phyloP scores from a whole-genome alignment of 2,113 vertebrate genomes.

The Pimephales promelas region DNA sequence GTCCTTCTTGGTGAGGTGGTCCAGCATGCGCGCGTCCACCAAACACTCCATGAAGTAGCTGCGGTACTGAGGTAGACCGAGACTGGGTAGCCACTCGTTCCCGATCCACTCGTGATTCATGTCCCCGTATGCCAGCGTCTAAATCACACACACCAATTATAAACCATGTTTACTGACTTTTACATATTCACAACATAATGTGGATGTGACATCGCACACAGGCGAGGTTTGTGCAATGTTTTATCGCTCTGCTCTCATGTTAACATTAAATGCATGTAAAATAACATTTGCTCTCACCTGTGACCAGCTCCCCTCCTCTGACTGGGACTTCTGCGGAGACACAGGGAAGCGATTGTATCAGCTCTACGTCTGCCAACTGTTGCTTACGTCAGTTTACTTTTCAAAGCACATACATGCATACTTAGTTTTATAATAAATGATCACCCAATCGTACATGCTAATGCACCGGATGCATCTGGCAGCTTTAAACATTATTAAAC shows the following conservation, averaged over 20 bases:
- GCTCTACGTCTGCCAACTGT: not conserved
- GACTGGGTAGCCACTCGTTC: constrained; percentile 97
- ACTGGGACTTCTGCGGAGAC: constrained; percentile 83
- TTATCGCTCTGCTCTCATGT: too few relatives aligned
- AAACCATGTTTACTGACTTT: too few relatives aligned
- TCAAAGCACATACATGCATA: not conserved
- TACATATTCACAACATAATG: too few relatives aligned
- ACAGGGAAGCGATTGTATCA: not conserved
- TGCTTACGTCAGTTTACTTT: not conserved
- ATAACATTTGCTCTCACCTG: constrained; percentile 90
- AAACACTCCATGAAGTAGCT: constrained; percentile 99
- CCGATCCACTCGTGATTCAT: constrained; percentile 99
- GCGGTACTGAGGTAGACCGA: constrained; percentile 97
- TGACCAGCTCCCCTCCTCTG: constrained; percentile 98
- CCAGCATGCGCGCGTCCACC: constrained; percentile 97
- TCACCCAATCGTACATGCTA: not conserved
- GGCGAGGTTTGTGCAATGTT: too few relatives aligned
- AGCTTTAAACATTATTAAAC: not conserved
- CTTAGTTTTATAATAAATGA: not conserved
- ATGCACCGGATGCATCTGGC: not conserved
- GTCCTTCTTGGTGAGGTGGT: constrained; percentile 98
- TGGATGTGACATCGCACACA: too few relatives aligned
- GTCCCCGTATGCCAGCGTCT: constrained; percentile 97
- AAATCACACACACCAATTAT: not conserved
- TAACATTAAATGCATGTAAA: too few relatives aligned